Percentiles rank a stretch among this genome's conserved stretches.
Evolutionary conservation across 2,797 vertebrate species (phyloP).

Genomic region (Micrastur ruficollis): DNA sequence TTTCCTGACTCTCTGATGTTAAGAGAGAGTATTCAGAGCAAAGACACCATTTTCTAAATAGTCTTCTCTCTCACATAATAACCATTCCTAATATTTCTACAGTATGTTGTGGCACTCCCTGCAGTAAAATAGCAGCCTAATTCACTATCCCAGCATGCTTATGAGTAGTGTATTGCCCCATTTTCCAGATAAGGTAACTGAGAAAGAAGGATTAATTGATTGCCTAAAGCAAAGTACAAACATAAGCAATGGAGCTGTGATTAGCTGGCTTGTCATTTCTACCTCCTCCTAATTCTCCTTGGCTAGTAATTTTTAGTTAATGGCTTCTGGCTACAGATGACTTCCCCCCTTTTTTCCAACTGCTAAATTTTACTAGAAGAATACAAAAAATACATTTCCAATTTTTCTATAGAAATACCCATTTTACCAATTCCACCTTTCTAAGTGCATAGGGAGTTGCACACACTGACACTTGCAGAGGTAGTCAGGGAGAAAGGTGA

Average conservation of each 20-base stretch:
- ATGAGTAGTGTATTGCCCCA: background rate
- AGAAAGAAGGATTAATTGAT: background rate
- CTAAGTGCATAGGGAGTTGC: background rate
- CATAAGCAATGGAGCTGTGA: background rate
- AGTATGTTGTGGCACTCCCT: background rate
- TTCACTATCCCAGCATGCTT: background rate
- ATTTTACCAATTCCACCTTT: background rate
- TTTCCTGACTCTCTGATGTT: background rate
- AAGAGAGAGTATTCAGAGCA: background rate
- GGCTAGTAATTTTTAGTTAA: background rate
- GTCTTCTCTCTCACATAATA: background rate
- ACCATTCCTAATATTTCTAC: background rate
- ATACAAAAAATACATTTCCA: background rate
- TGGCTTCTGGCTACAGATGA: background rate
- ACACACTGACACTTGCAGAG: background rate
- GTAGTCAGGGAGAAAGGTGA: background rate
- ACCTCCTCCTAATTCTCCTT: background rate
- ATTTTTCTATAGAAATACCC: background rate
- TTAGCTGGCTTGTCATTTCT: background rate
- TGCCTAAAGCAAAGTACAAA: background rate
- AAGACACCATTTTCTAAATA: background rate
- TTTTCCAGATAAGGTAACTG: background rate
- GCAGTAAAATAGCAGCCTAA: background rate
- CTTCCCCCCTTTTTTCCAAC: background rate
- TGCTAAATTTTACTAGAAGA: background rate